Conservation (phyloP, 2,113 vertebrate genomes). For the Psittacus erithacus region DNA sequence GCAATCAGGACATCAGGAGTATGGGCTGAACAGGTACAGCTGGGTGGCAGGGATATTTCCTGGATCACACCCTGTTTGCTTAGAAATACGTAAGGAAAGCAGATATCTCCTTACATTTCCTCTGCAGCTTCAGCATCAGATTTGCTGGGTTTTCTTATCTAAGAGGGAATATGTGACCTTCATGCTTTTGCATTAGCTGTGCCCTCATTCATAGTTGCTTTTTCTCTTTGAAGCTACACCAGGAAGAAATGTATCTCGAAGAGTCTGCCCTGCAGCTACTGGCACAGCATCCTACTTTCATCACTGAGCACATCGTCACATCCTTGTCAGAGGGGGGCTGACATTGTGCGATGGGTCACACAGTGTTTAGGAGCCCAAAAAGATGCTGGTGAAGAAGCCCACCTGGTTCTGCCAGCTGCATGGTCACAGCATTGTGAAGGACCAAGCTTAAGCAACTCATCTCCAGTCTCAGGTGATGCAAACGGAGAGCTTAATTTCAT, state of each 20-base stretch:
- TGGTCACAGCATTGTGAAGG: not conserved
- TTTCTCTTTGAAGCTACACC: slow-evolving; percentile 24
- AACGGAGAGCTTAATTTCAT: not conserved
- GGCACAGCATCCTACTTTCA: not conserved
- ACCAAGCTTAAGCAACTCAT: not conserved
- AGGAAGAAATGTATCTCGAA: not conserved
- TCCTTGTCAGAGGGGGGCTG: slow-evolving; percentile 11
- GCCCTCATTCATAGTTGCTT: not conserved
- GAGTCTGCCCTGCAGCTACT: slow-evolving; percentile 44
- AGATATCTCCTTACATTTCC: not conserved
- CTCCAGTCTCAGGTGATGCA: not conserved
- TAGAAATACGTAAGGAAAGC: not conserved
- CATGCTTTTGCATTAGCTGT: slow-evolving; percentile 13
- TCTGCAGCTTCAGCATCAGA: not conserved
- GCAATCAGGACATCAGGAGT: not conserved
- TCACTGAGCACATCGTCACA: not conserved
- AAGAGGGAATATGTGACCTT: slow-evolving; percentile 39
- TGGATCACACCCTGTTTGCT: not conserved
- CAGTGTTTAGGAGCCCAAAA: not conserved
- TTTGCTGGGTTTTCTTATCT: not conserved
- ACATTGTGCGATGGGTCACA: not conserved
- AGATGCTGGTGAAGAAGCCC: not conserved
- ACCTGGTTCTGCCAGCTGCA: not conserved
- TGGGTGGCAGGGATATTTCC: not conserved
- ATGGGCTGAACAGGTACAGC: not conserved